phyloP scores from a whole-genome alignment of 2,888 invertebrate genomes.

The Heliconius cydno region DNA sequence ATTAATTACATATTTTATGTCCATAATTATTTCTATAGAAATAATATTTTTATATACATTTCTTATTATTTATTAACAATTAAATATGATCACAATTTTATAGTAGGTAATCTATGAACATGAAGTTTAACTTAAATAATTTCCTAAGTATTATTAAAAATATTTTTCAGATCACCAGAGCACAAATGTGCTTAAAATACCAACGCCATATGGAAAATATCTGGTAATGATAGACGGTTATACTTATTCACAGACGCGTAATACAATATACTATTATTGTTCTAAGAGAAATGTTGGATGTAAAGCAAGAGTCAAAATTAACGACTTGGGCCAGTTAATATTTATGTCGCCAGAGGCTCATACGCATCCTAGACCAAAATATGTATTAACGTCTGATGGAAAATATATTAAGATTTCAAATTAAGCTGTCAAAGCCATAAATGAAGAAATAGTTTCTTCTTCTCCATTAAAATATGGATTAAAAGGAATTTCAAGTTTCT shows the following conservation, averaged over 20 bases:
- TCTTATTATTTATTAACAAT: too few species aligned
- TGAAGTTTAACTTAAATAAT: slow-evolving; percentile 6
- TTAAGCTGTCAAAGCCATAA: not conserved
- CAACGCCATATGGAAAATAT: slow-evolving; percentile 43
- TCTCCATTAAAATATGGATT: not conserved
- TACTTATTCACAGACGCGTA: slow-evolving; percentile 53
- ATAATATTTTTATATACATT: too few species aligned
- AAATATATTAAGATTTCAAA: slow-evolving; percentile 45
- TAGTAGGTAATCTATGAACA: not conserved
- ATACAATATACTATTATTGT: slow-evolving; percentile 52
- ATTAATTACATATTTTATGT: too few species aligned
- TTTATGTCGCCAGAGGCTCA: slow-evolving; percentile 44
- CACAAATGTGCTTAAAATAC: slow-evolving; percentile 39
- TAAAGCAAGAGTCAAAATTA: slow-evolving; percentile 49
- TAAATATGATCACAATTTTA: too few species aligned
- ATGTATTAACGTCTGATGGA: slow-evolving; percentile 50
- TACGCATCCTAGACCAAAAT: slow-evolving; percentile 54
- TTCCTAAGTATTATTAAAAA: not conserved
- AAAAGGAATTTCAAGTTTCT: not conserved
- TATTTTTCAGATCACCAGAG: slow-evolving; percentile 28
- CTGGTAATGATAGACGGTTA: slow-evolving; percentile 54
- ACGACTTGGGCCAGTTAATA: slow-evolving; percentile 41
- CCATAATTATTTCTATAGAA: too few species aligned
- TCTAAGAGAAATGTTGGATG: slow-evolving; percentile 56
- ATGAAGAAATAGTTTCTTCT: not conserved